phyloP scores from a whole-genome alignment of 2,888 invertebrate species.

The Stenolophus ochropezus region DNA sequence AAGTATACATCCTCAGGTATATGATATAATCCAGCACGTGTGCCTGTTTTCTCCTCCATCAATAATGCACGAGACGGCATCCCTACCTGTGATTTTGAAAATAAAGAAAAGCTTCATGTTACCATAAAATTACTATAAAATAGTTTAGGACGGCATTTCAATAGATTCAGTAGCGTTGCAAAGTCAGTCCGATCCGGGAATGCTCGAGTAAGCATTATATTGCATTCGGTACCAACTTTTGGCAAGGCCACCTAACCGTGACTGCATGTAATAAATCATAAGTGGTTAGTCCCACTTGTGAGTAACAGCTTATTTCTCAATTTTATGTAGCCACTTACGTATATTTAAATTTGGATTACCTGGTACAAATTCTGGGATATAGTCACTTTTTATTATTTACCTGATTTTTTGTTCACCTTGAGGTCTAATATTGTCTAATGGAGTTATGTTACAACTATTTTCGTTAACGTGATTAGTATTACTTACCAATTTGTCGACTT shows the following conservation, averaged over 20 bases:
- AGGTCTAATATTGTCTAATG: neutral
- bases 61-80: conserved; percentile 61
- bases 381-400: neutral
- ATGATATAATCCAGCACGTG: neutral
- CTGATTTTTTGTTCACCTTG: neutral
- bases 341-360: too few species aligned
- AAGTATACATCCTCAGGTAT: neutral
- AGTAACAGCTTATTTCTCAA: conserved; percentile 53
- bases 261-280: conserved; percentile 2
- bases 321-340: conserved; percentile 62
- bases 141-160: conserved; percentile 29
- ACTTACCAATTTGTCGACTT: neutral
- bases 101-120: conserved; percentile 56
- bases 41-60: conserved; percentile 50
- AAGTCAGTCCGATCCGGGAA: neutral
- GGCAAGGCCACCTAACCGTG: neutral
- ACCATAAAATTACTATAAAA: conserved; percentile 60
- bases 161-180: neutral
- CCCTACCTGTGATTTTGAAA: conserved; percentile 57
- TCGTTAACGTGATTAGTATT: neutral
- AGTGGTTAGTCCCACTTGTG: neutral
- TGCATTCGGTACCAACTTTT: conserved; percentile 38
- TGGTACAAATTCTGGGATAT: too few species aligned
- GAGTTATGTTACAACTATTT: neutral
- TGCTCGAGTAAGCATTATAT: neutral